Evolutionary conservation across 1,140 invertebrate species (phyloP), one percentile per base, ranked within the genome.

Genomic region (Eufriesea mexicana): DNA sequence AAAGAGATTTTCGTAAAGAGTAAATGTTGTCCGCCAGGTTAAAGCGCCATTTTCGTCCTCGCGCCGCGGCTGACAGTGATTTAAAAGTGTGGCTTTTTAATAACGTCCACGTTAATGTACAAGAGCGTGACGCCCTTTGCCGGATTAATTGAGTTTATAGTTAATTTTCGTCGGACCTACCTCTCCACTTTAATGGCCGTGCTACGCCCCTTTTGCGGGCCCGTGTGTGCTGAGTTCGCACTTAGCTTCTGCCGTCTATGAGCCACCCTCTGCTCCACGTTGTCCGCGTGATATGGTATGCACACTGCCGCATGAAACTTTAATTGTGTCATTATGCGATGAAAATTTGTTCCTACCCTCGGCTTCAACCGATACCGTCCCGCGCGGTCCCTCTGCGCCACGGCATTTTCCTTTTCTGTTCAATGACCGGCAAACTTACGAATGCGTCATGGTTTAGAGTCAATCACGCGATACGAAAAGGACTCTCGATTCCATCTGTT

Each of bases 101-200:
- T 73, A 77, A 79, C 59, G 72, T 67, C 61, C 23, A 45, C 85
- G 62, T 67, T 87, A 87, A 87, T 87, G 82, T 61, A 79, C 67
- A 83, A 72, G 77, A 66, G 35, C 12, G 57, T 62, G 67, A 71
- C 66, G 62, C 77, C 86, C 77, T 79, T 88, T 88, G 72, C 67
- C 51, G 83, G 83, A 85, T 82, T 87, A 88, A 88, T 88, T 74
- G 83, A 85, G 86, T 88, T 88, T 83, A 85, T 76, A 80, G 86
- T 88, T 88, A 88, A 88, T 88, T 88, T 88, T 80, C 86, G 47
- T 83, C 85, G 73, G 72, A 78, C 86, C 68, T 76, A n/a, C 72
- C 59, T 79, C 74, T 79, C 86, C 71, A 64, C 86, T 87, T 87
- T 87, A 87, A 85, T 86, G 75, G 78, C 59, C 54, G 55, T 20